Conservation (phyloP, 1,140 invertebrate species). For the Trissolcus basalis region DNA sequence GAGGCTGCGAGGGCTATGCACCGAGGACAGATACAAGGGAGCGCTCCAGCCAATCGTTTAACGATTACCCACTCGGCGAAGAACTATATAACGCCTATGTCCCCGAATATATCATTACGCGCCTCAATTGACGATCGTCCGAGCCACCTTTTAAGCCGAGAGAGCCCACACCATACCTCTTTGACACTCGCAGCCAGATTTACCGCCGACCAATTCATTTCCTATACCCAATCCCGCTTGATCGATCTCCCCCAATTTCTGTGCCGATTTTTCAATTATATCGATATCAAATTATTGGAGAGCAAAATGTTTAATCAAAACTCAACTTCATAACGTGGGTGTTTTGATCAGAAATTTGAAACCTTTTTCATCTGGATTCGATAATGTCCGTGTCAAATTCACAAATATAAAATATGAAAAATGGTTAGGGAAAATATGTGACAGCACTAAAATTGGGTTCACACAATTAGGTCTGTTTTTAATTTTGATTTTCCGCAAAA, state of each 20-base stretch:
- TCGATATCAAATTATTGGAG: too few species aligned
- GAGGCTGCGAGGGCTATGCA: constrained; percentile 34
- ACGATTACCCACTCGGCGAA: constrained; percentile 71
- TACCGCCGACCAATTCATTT: constrained; percentile 14
- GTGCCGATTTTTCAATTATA: background rate
- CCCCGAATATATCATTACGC: constrained; percentile 66
- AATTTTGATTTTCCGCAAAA: too few species aligned
- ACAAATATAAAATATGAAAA: too few species aligned
- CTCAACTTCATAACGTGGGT: too few species aligned
- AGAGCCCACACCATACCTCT: constrained; percentile 15
- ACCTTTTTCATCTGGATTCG: too few species aligned
- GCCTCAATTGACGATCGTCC: constrained; percentile 37
- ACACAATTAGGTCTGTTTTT: too few species aligned
- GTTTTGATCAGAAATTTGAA: too few species aligned
- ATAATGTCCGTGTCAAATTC: too few species aligned
- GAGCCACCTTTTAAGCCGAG: constrained; percentile 34
- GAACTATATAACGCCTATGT: constrained; percentile 68
- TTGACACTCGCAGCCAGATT: constrained; percentile 31
- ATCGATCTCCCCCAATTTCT: background rate
- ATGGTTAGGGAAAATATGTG: too few species aligned
- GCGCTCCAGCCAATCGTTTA: constrained; percentile 73
- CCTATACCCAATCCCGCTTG: background rate
- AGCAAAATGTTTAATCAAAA: too few species aligned
- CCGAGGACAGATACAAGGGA: constrained; percentile 53
- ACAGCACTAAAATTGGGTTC: too few species aligned